These are phyloP conservation scores for Psephotus haematonotus DNA, from an alignment of 2,113 vertebrate genomes.

Conservation along the genomic window DNA sequence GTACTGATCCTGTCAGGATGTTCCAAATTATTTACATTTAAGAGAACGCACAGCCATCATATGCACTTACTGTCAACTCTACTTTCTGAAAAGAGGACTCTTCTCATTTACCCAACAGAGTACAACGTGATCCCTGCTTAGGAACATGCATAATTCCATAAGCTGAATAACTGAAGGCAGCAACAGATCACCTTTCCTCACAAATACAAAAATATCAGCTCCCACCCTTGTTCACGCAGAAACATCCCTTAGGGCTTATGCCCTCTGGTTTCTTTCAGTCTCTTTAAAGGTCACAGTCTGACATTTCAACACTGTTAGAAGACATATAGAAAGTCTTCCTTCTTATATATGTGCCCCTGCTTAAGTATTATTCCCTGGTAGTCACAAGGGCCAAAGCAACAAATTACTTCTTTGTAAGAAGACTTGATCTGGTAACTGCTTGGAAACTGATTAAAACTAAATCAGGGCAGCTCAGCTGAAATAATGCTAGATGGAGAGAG, in stretches of 20 bases:
- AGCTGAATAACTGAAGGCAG: not conserved
- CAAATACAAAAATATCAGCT: not conserved
- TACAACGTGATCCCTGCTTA: not conserved
- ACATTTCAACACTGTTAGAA: not conserved
- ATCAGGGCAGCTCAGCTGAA: not conserved
- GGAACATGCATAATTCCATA: accelerated
- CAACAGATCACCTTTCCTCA: not conserved
- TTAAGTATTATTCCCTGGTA: not conserved
- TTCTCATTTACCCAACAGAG: not conserved
- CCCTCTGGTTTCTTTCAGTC: not conserved
- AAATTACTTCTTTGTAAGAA: not conserved
- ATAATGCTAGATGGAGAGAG: not conserved
- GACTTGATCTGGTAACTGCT: not conserved
- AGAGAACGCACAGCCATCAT: not conserved
- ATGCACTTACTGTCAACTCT: not conserved
- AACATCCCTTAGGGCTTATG: not conserved
- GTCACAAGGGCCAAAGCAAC: not conserved
- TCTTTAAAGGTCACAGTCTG: not conserved
- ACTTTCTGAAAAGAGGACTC: not conserved
- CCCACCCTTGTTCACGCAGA: not conserved
- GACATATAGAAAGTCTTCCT: not conserved
- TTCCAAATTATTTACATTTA: not conserved
- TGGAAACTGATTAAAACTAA: not conserved
- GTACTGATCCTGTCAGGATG: not conserved
- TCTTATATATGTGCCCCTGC: not conserved